These are phyloP conservation scores for Meteorus colon DNA, from an alignment of 2,888 invertebrate species.

Conservation along the genomic window DNA sequence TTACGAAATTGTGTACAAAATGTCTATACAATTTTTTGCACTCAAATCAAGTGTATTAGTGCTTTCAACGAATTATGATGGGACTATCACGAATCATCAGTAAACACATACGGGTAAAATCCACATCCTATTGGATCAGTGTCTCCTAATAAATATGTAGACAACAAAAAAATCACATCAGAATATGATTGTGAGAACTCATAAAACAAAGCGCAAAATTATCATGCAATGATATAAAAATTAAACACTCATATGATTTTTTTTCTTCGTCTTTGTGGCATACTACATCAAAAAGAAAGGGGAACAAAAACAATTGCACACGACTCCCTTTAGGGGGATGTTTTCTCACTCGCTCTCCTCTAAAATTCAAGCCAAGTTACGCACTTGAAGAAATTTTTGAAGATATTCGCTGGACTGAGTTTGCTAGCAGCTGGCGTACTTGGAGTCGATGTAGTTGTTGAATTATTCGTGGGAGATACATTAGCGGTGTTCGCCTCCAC, in stretches of 20 bases:
- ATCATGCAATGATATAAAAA: neutral
- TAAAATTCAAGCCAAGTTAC: slow-evolving; percentile 62
- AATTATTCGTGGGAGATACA: slow-evolving; percentile 68
- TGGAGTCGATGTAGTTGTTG: slow-evolving; percentile 76
- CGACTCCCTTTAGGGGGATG: slow-evolving; percentile 51
- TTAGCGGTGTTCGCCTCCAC: slow-evolving; percentile 66
- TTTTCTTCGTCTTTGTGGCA: neutral
- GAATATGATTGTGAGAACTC: slow-evolving; percentile 8
- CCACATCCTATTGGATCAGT: neutral
- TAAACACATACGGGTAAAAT: neutral
- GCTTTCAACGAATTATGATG: neutral
- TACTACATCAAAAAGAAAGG: too few species aligned
- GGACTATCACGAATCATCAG: neutral
- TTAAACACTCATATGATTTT: neutral
- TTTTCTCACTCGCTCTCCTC: slow-evolving; percentile 32
- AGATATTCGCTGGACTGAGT: slow-evolving; percentile 90
- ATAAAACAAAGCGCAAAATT: neutral
- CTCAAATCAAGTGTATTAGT: neutral
- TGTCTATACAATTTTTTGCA: neutral
- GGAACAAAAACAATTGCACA: slow-evolving; percentile 53
- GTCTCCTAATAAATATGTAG: neutral
- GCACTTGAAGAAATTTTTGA: slow-evolving; percentile 98
- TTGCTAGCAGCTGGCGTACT: slow-evolving; percentile 79
- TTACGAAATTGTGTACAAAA: neutral
- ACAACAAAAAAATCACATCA: slow-evolving; percentile 17